phyloP scores from a whole-genome alignment of 2,797 vertebrate species.

The Bothrops alternatus region DNA sequence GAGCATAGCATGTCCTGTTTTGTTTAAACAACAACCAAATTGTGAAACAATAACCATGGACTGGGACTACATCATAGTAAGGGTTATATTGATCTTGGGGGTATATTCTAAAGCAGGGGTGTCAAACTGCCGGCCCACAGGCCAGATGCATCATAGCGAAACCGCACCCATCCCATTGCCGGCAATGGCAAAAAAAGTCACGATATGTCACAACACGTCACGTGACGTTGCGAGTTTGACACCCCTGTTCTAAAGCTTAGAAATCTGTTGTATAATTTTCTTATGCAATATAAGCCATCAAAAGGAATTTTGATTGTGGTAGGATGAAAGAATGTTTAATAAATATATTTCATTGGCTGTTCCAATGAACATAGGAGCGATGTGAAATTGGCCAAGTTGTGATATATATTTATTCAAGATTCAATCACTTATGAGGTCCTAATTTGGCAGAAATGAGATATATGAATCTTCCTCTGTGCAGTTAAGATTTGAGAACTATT shows the following conservation, averaged over 20 bases:
- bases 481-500: not conserved
- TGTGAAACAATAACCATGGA: not conserved
- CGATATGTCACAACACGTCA: too few relatives aligned
- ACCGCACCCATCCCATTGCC: too few relatives aligned
- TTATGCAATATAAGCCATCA: not conserved
- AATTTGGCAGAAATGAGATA: not conserved
- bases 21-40: not conserved
- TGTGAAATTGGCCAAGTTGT: not conserved
- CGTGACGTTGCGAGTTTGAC: too few relatives aligned
- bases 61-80: not conserved
- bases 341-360: not conserved
- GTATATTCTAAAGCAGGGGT: not conserved
- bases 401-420: not conserved
- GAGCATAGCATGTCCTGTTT: not conserved
- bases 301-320: not conserved
- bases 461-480: not conserved
- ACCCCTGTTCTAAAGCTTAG: not conserved
- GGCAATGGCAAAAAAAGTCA: too few relatives aligned
- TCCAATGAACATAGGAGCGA: not conserved
- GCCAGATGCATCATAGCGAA: too few relatives aligned
- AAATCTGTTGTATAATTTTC: not conserved
- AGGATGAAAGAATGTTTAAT: not conserved
- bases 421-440: not conserved
- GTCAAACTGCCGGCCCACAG: too few relatives aligned
- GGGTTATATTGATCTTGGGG: not conserved